Evolutionary conservation across 2,797 vertebrate genomes (phyloP).

Genomic region (Calcarius lapponicus): DNA sequence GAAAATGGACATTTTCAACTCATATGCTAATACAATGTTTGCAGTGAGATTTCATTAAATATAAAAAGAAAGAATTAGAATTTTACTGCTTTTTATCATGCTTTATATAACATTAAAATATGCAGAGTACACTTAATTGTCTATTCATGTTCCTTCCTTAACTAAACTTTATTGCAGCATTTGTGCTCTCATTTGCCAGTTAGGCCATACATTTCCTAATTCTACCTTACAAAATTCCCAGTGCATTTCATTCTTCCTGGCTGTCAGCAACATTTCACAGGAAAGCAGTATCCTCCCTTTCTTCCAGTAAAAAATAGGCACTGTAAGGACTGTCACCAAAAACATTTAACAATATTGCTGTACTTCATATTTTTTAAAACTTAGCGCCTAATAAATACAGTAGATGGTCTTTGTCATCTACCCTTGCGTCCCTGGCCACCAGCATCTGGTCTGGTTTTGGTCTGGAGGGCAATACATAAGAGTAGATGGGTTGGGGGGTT

Average conservation of each 20-base stretch:
- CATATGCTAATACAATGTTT: not conserved
- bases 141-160: not conserved
- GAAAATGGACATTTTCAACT: not conserved
- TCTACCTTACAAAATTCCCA: not conserved
- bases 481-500: not conserved
- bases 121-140: not conserved
- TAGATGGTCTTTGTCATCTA: not conserved
- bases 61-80: not conserved
- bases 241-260: not conserved
- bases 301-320: not conserved
- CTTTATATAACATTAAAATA: not conserved
- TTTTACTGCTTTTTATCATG: not conserved
- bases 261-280: not conserved
- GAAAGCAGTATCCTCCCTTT: not conserved
- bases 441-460: not conserved
- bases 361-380: not conserved
- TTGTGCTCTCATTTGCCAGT: not conserved
- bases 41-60: not conserved
- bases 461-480: not conserved
- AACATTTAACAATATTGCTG: not conserved
- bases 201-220: not conserved
- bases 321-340: not conserved
- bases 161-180: not conserved
- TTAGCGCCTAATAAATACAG: not conserved
- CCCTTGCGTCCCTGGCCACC: not conserved